Base-by-base conservation (phyloP, 2,113 vertebrate genomes). In the Elanoides forficatus region DNA sequence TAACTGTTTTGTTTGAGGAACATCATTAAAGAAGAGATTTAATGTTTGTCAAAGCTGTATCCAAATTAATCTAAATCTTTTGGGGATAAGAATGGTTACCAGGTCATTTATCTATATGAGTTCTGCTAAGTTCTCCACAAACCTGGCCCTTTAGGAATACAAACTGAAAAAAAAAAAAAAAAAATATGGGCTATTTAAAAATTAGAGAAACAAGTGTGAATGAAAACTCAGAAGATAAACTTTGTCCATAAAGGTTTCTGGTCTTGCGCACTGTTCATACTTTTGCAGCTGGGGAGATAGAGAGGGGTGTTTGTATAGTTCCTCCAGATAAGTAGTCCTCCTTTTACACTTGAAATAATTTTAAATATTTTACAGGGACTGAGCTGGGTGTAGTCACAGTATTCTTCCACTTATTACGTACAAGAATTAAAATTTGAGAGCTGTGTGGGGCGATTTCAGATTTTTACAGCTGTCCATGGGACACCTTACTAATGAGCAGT, bases 1-100 rank as follows among this genome's bases (percentile, higher is more conserved):
- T 99, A 98, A 98, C 98, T 98, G 98, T 98, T 98, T 98, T 98
- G 98, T 99, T 98, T 98, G 97, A 98, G 98, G 98, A 98, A 98
- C 97, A 98, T 98, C 98, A 98, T 98, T 99, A 98, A 98, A 97
- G 96, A 97, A 98, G 97, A 98, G 95, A 94, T 97, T 95, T 91
- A 96, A 97, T 97, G 96, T 97, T 97, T 97, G 97, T 98, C 96
- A 98, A 97, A 98, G 95, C 95, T 97, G 89, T 97, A 98, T 98
- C 97, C 98, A 98, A 98, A 98, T 97, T 96, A 86, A 96, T 98
- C 97, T 16, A 95, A 96, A 96, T 92, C 92, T 93, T 81, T 30
- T 42, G 86, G 95, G 96, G 97, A 56, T 94, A 58, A 90, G 94
- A 92, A 83, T 29, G 91, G 80, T 93, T 92, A 62, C 85, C 84